Evolutionary conservation across 2,113 vertebrate genomes (phyloP).

Genomic region (Tonatia bakeri): DNA sequence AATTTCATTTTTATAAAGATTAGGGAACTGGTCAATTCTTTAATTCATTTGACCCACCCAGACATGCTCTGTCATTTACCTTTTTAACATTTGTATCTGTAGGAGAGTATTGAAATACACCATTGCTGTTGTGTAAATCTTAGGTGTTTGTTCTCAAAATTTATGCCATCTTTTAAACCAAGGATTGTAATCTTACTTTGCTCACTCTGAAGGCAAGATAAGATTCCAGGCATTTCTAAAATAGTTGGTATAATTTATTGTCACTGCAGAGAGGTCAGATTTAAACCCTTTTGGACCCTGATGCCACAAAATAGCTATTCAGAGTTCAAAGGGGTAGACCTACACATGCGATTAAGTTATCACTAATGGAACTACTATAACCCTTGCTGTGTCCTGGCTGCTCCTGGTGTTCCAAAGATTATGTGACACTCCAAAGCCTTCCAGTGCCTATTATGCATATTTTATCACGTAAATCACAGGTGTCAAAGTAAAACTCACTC

Average conservation of each 20-base stretch:
- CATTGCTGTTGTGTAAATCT: constrained; percentile 28
- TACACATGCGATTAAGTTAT: constrained; percentile 80
- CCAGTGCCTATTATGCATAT: constrained; percentile 66
- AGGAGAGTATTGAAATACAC: constrained; percentile 13
- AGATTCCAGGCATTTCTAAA: constrained; percentile 85
- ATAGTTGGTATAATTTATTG: constrained; percentile 85
- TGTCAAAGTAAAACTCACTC: constrained; percentile 77
- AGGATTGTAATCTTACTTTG: constrained; percentile 66
- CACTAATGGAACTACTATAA: constrained; percentile 76
- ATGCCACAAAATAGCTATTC: constrained; percentile 77
- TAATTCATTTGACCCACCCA: neutral
- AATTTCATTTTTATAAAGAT: neutral
- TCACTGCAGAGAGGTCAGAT: constrained; percentile 79
- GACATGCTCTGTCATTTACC: neutral
- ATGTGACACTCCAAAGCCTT: constrained; percentile 60
- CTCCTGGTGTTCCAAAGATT: constrained; percentile 69
- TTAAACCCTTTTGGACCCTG: constrained; percentile 80
- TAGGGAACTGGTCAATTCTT: neutral
- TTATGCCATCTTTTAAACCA: constrained; percentile 71
- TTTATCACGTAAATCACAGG: constrained; percentile 81
- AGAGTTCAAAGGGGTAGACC: constrained; percentile 83
- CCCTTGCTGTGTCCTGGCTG: constrained; percentile 65
- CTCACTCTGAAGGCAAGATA: constrained; percentile 79
- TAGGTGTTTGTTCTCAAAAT: constrained; percentile 69
- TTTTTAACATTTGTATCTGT: neutral